A percentile compares a stretch with the other conserved stretches of the same genome.
Evolutionary conservation across 37 sponge, comb jelly and placozoan species (phyloP).

Genomic region (Trichoplax adhaerens): DNA sequence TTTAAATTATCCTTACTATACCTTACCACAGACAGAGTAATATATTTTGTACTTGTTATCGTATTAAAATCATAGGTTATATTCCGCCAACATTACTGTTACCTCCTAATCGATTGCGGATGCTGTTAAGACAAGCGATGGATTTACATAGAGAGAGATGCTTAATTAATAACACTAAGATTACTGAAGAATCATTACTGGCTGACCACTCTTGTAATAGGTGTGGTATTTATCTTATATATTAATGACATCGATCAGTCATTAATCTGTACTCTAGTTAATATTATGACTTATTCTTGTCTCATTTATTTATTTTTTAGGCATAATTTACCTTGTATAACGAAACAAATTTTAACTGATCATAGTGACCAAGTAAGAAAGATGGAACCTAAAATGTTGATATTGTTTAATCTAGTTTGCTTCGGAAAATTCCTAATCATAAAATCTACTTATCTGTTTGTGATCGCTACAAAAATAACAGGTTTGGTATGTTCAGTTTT

Average conservation of each 20-base stretch:
- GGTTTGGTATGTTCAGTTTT: constrained; percentile 64
- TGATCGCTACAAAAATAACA: not conserved
- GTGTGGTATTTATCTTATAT: constrained; percentile 17
- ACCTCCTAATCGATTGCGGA: constrained; percentile 59
- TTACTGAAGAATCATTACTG: constrained; percentile 44
- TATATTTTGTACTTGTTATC: not conserved
- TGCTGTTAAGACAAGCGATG: constrained; percentile 62
- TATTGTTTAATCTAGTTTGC: not conserved
- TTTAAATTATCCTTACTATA: not conserved
- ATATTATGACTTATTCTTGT: not conserved
- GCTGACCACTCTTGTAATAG: constrained; percentile 75
- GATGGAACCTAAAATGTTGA: not conserved
- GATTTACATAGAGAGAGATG: constrained; percentile 67
- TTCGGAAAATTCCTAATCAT: not conserved
- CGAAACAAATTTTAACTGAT: constrained; percentile 49
- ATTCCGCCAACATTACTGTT: constrained; percentile 86
- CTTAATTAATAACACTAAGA: constrained; percentile 38
- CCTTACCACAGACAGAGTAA: not conserved
- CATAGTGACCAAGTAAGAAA: constrained; percentile 76
- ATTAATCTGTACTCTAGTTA: not conserved
- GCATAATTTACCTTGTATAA: constrained; percentile 62
- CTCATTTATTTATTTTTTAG: not conserved
- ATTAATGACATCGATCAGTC: constrained; percentile 1
- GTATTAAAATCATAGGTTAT: not conserved
- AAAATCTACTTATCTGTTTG: too few relatives aligned